phyloP scores from a whole-genome alignment of 2,113 vertebrate genomes.

The Alectura lathami region DNA sequence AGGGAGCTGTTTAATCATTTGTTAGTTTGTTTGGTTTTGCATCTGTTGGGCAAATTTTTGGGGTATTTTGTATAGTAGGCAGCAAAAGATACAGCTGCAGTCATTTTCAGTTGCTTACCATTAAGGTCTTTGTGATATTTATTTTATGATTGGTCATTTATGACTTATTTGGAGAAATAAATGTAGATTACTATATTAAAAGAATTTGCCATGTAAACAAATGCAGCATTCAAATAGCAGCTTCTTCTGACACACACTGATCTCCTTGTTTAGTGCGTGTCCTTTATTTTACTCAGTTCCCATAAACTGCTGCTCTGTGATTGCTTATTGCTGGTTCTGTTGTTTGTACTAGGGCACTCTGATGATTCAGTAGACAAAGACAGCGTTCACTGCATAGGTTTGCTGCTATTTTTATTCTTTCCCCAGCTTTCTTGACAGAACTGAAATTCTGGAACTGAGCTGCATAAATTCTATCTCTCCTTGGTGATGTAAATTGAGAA shows the following conservation, averaged over 20 bases:
- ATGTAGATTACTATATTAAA: neutral
- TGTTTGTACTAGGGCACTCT: neutral
- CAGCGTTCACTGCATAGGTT: slow-evolving; percentile 5
- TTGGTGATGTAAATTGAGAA: neutral
- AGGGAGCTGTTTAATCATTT: slow-evolving; percentile 46
- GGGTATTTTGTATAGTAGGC: neutral
- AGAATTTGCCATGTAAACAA: neutral
- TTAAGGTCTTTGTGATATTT: neutral
- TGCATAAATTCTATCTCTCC: neutral
- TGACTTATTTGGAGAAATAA: neutral
- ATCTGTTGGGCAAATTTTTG: slow-evolving; percentile 52
- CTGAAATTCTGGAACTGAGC: neutral
- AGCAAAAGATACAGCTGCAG: neutral
- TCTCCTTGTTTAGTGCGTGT: neutral
- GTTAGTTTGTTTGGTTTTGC: slow-evolving; percentile 63
- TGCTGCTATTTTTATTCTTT: neutral
- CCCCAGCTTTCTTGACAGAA: neutral
- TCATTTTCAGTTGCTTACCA: neutral
- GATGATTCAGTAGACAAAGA: slow-evolving; percentile 39
- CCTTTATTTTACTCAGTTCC: neutral
- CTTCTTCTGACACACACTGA: neutral
- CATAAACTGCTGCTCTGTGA: neutral
- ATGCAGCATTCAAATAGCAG: neutral
- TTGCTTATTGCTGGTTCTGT: neutral
- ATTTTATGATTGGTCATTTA: neutral